These are phyloP conservation scores for Gallinago undulata DNA, from an alignment of 2,113 vertebrate genomes.

Conservation along the genomic window DNA sequence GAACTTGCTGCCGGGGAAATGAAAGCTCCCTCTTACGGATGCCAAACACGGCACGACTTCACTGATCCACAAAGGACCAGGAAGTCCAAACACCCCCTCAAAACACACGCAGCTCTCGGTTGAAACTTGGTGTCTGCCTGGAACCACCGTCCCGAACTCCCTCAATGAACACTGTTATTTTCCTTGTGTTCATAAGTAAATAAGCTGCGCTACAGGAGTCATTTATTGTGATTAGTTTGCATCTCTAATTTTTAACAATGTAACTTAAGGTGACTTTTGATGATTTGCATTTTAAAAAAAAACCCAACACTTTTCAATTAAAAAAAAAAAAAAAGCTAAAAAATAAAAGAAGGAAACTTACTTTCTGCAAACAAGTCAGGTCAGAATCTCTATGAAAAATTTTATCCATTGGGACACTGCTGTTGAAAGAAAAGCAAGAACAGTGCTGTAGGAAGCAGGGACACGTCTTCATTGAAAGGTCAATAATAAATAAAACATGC, in stretches of 20 bases:
- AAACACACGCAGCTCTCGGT: not conserved
- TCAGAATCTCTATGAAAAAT: conserved; percentile 89
- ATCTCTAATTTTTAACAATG: not conserved
- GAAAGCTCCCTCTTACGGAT: not conserved
- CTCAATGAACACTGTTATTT: not conserved
- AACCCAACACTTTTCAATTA: not conserved
- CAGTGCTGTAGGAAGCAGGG: not conserved
- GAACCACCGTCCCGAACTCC: fast-evolving
- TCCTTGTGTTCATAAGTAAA: not conserved
- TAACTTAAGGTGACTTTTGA: not conserved
- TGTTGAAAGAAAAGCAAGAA: conserved; percentile 65
- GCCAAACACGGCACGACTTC: not conserved
- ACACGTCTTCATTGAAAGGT: not conserved
- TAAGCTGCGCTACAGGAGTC: not conserved
- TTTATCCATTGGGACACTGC: conserved; percentile 90
- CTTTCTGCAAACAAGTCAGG: conserved; percentile 95
- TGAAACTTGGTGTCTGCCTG: not conserved
- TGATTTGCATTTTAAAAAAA: not conserved
- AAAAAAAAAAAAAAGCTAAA: not conserved
- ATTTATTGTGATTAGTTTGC: not conserved
- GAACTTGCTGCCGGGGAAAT: not conserved
- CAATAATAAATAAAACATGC: not conserved
- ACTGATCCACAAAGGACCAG: not conserved
- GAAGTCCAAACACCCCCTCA: not conserved
- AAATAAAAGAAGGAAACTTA: conserved; percentile 58